Evolutionary conservation across 1,140 invertebrate species (phyloP).

Genomic region (Procambarus virginalis): DNA sequence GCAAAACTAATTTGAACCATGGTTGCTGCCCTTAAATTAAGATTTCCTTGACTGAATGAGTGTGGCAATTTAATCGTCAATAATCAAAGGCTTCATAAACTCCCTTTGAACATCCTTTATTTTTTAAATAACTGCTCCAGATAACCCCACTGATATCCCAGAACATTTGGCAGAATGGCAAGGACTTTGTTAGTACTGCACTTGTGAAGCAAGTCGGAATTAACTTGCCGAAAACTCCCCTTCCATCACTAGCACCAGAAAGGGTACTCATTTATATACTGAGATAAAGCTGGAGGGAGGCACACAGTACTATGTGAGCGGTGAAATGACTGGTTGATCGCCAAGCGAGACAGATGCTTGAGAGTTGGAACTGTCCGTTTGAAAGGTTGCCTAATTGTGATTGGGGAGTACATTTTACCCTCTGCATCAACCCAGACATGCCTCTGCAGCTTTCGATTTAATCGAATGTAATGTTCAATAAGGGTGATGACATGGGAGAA

Average conservation of each 20-base stretch:
- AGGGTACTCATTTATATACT: constrained; percentile 57
- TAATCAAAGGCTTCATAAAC: no score
- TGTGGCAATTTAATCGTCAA: no score
- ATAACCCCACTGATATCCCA: neutral
- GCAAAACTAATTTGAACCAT: no score
- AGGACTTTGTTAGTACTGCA: neutral
- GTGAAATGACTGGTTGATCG: constrained; percentile 50
- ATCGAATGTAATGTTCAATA: constrained; percentile 82
- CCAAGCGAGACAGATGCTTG: constrained; percentile 79
- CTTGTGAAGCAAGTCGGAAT: neutral
- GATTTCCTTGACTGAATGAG: no score
- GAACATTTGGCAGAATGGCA: neutral
- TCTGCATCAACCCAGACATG: constrained; percentile 87
- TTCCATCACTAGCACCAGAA: constrained; percentile 51
- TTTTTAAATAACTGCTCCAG: neutral
- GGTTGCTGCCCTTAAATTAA: no score
- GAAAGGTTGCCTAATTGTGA: constrained; percentile 81
- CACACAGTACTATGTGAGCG: constrained; percentile 7
- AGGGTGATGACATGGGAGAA: constrained; percentile 85
- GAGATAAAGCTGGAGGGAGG: constrained; percentile 31
- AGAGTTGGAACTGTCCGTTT: constrained; percentile 78
- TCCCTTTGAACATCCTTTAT: no score
- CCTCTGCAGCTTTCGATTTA: constrained; percentile 49
- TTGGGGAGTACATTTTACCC: constrained; percentile 83
- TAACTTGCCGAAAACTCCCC: neutral